A percentile compares a stretch with the other conserved stretches of the same genome.
phyloP scores from a whole-genome alignment of 30 jellyfish, hydroid and myxozoan genomes.

The Nemopilema nomurai region DNA sequence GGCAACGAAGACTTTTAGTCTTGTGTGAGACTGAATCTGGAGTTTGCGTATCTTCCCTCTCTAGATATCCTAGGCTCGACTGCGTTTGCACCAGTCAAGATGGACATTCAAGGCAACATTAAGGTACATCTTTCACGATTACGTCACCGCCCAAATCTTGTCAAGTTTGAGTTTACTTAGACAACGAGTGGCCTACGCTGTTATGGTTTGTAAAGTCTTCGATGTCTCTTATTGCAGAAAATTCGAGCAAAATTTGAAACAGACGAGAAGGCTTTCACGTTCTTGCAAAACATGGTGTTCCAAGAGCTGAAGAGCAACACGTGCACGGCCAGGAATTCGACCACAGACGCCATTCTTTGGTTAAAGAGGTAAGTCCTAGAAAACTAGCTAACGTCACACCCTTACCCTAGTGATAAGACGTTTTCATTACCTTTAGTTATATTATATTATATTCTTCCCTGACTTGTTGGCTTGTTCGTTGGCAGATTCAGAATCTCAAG shows the following conservation, averaged over 20 bases:
- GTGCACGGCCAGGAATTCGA: slow-evolving; percentile 83
- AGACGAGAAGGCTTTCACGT: slow-evolving; percentile 78
- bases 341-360: slow-evolving; percentile 96
- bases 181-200: too few species aligned
- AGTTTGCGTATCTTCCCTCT: neutral
- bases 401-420: too few species aligned
- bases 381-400: too few species aligned
- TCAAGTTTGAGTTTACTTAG: too few species aligned
- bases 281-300: slow-evolving; percentile 78
- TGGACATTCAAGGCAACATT: slow-evolving; percentile 93
- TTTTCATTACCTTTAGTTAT: too few species aligned
- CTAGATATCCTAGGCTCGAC: slow-evolving; percentile 90
- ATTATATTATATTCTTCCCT: too few species aligned
- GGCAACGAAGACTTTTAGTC: too few species aligned
- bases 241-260: slow-evolving; percentile 71
- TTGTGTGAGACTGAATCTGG: too few species aligned
- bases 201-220: neutral
- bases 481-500: too few species aligned
- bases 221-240: slow-evolving; percentile 52
- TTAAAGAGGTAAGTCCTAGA: slow-evolving; percentile 64
- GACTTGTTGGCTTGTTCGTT: too few species aligned
- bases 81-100: slow-evolving; percentile 92
- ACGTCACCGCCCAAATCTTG: neutral
- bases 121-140: slow-evolving; percentile 24
- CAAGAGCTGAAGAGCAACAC: slow-evolving; percentile 89